phyloP scores from a whole-genome alignment of 1,140 invertebrate genomes.

The Magallana gigas region DNA sequence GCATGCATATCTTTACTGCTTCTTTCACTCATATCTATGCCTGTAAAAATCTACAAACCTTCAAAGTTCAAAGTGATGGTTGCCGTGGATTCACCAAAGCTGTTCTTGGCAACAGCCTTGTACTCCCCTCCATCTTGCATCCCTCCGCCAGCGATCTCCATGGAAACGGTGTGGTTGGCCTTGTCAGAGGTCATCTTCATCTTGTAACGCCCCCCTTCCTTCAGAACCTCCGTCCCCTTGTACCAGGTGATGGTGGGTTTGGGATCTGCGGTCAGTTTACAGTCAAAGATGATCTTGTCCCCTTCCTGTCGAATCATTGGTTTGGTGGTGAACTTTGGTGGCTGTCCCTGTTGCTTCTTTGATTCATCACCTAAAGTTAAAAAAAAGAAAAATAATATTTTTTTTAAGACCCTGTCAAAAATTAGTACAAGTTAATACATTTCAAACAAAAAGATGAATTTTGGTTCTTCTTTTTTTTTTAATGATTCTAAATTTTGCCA shows the following conservation, averaged over 20 bases:
- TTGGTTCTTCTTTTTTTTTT: no score
- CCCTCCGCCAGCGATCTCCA: constrained; percentile 96
- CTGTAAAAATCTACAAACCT: constrained; percentile 65
- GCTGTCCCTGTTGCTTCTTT: constrained; percentile 83
- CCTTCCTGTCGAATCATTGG: constrained; percentile 92
- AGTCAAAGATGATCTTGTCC: constrained; percentile 96
- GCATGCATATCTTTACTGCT: no score
- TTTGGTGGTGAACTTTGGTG: constrained; percentile 97
- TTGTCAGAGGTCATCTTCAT: constrained; percentile 89
- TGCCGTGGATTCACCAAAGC: constrained; percentile 96
- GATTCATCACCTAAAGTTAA: constrained; percentile 50
- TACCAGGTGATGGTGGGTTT: constrained; percentile 94
- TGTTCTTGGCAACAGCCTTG: constrained; percentile 98
- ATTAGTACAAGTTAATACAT: no score
- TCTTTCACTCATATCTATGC: no score
- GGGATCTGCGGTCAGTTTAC: constrained; percentile 95
- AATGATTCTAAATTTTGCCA: no score
- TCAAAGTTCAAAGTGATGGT: constrained; percentile 99
- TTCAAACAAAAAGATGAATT: no score
- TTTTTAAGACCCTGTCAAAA: no score
- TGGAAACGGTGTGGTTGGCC: constrained; percentile 88
- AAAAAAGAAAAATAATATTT: no score
- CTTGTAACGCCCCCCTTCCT: constrained; percentile 95
- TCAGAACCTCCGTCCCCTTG: constrained; percentile 92
- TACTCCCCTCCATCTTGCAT: constrained; percentile 97